Conservation (phyloP, 2,888 invertebrate species). For the Diaprepes abbreviatus region DNA sequence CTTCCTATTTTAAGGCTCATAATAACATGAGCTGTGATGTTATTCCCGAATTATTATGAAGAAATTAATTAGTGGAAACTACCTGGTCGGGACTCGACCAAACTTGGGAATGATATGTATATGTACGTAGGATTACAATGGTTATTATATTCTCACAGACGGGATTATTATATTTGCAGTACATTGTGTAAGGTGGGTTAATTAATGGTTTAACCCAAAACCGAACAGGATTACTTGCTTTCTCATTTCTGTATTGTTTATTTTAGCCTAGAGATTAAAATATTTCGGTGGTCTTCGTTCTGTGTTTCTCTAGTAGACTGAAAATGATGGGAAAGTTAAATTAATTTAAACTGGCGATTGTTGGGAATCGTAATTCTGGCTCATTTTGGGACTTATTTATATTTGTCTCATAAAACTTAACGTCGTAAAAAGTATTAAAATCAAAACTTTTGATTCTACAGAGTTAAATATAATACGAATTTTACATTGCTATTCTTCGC, state of each 20-base stretch:
- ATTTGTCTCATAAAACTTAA: too few species aligned
- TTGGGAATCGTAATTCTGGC: too few species aligned
- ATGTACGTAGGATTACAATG: conserved; percentile 32
- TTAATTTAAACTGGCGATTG: background rate
- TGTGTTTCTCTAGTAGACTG: background rate
- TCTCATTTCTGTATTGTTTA: conserved; percentile 26
- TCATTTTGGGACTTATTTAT: too few species aligned
- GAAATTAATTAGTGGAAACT: conserved; percentile 39
- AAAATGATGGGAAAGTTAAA: background rate
- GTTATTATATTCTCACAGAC: conserved; percentile 39
- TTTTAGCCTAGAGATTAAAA: conserved; percentile 16
- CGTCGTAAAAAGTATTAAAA: too few species aligned
- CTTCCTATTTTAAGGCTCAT: too few species aligned
- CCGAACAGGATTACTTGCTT: conserved; percentile 34
- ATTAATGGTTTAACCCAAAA: conserved; percentile 38
- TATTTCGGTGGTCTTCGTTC: background rate
- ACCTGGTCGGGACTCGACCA: conserved; percentile 22
- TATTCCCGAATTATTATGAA: conserved; percentile 10
- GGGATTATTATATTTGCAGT: conserved; percentile 40
- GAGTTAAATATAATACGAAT: too few species aligned
- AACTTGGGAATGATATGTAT: conserved; percentile 30
- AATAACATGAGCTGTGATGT: background rate
- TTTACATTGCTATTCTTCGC: too few species aligned
- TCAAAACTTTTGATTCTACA: too few species aligned
- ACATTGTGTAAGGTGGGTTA: conserved; percentile 37